Evolutionary conservation across 2,113 vertebrate genomes (phyloP), one percentile per base, ranked within the genome.

Genomic region (Terrapene triunguis): DNA sequence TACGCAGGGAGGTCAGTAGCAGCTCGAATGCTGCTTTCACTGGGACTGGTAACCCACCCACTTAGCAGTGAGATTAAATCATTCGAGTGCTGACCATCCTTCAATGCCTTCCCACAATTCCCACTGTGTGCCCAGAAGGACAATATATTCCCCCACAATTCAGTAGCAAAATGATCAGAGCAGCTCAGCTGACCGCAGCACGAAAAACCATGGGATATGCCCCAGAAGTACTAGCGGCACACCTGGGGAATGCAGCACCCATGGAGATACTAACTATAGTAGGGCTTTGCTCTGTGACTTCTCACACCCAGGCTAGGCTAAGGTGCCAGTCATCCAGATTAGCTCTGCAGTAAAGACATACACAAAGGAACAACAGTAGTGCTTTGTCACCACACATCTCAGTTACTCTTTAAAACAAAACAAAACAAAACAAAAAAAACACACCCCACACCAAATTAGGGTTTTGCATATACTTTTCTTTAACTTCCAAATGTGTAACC

Each of bases 311-410:
- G 17, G 8, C 17, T 38, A 72, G 19, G 65, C 35, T 22, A 72
- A 42, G 9, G 4, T 42, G 38, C 24, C 6, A 1, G 78, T 62
- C n/a, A 7, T 19, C 42, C 0, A 47, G 78, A 19, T 4, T 21
- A 57, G 13, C 17, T 0, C 2, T 12, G n/a, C 11, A 74, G 32
- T 2, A 0, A 35, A 24, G 0, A 5, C 57, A 11, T 0, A 1
- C 11, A 0, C 2, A 11, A 47, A 65, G 57, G 42, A 27, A 10
- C 1, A 5, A 1, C 13, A 5, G 62, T 4, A 3, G 51, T 7
- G 81, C 2, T 48, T 9, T 25, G 3, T 2, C 85, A 72, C 35
- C 8, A 1, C 13, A 0, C 11, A 6, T 6, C 82, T 2, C 44
- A 90, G 84, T 53, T 38, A 16, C 5, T 94, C 24, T 53, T 9